phyloP scores from a whole-genome alignment of 1,140 invertebrate genomes.

The Pectinophora gossypiella region DNA sequence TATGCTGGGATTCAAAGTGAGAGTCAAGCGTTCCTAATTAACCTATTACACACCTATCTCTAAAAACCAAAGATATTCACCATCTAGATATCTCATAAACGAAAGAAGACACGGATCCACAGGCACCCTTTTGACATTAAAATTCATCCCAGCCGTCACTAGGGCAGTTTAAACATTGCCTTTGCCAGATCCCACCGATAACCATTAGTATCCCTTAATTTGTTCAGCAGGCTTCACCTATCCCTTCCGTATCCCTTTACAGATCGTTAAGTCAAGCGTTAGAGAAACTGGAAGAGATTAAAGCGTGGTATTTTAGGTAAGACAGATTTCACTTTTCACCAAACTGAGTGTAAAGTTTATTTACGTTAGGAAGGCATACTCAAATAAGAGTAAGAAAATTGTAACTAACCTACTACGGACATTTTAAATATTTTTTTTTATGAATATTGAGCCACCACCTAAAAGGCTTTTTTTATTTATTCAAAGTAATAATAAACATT shows the following conservation, averaged over 20 bases:
- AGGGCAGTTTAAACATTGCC: constrained; percentile 43
- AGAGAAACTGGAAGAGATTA: constrained; percentile 29
- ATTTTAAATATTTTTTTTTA: neutral
- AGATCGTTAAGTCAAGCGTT: constrained; percentile 51
- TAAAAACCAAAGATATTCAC: too few species aligned
- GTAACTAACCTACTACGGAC: neutral
- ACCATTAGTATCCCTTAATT: constrained; percentile 71
- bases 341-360: neutral
- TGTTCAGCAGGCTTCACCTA: constrained; percentile 63
- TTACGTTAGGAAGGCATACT: neutral
- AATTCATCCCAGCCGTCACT: constrained; percentile 58
- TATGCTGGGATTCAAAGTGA: too few species aligned
- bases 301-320: too few species aligned
- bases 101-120: too few species aligned
- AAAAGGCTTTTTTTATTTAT: neutral
- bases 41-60: too few species aligned
- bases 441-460: neutral
- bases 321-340: too few species aligned
- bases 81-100: too few species aligned
- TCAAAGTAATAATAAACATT: too few species aligned
- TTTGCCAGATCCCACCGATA: constrained; percentile 57
- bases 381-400: neutral
- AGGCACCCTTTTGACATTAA: too few species aligned
- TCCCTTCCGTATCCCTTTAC: constrained; percentile 69
- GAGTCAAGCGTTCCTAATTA: too few species aligned